Conservation (phyloP, 2,113 vertebrate genomes). For the Herpetotheres cachinnans region DNA sequence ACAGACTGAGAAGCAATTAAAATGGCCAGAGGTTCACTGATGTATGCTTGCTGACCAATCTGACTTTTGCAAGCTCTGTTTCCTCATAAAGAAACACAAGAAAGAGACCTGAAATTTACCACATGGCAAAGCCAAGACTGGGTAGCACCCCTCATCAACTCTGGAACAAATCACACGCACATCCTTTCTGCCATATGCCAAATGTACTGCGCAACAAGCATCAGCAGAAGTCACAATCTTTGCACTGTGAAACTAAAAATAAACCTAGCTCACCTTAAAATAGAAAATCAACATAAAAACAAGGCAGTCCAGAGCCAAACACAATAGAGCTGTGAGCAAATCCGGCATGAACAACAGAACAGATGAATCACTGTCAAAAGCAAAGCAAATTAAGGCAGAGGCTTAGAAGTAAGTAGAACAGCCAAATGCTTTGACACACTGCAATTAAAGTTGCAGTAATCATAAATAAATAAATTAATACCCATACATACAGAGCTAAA, state of each 20-base stretch:
- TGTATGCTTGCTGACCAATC: neutral
- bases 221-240: neutral
- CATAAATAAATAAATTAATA: neutral
- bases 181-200: neutral
- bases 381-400: neutral
- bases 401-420: neutral
- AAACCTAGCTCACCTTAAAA: neutral
- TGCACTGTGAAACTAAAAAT: neutral
- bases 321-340: neutral
- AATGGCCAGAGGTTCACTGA: neutral
- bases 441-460: neutral
- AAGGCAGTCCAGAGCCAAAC: neutral
- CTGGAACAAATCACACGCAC: neutral
- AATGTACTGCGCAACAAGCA: neutral
- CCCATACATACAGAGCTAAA: neutral
- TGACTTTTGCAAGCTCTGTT: neutral
- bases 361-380: neutral
- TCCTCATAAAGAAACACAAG: neutral
- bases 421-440: neutral
- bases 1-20: neutral
- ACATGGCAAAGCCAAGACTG: neutral
- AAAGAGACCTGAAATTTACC: neutral
- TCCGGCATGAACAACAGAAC: neutral
- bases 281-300: neutral
- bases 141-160: neutral